Evolutionary conservation across 2,797 vertebrate species (phyloP).

Genomic region (Sebastes trivittatus): DNA sequence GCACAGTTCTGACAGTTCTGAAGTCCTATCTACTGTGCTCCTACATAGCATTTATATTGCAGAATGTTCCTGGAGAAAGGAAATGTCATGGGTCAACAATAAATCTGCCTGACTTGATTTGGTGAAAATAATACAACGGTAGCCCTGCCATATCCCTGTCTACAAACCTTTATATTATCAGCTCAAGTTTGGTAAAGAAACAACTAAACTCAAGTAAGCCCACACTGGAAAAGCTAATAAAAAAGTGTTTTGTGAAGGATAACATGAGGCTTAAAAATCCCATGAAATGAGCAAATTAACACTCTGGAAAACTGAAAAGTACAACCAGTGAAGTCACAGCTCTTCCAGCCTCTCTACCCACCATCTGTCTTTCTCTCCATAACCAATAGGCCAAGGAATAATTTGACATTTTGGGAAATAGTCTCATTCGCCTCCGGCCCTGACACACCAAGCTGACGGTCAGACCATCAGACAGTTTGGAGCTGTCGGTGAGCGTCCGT

Average conservation of each 20-base stretch:
- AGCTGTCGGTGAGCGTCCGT: too few relatives aligned
- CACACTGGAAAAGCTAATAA: neutral
- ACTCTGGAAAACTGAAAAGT: neutral
- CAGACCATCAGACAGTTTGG: too few relatives aligned
- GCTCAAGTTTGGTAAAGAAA: neutral
- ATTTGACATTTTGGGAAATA: neutral
- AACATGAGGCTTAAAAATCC: neutral
- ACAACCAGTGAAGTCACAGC: neutral
- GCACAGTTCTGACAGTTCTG: neutral
- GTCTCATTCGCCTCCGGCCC: neutral
- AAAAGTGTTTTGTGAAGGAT: neutral
- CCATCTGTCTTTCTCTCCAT: neutral
- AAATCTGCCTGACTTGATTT: neutral
- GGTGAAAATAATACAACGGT: neutral
- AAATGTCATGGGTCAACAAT: neutral
- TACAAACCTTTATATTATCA: neutral
- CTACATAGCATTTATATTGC: neutral
- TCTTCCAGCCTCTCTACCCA: neutral
- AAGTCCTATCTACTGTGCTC: neutral
- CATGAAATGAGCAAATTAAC: neutral
- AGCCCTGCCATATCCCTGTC: neutral
- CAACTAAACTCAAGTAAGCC: neutral
- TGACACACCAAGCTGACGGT: too few relatives aligned
- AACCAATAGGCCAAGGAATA: neutral
- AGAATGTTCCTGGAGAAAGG: neutral